These are phyloP conservation scores for Acipenser transmontanus DNA, from an alignment of 2,797 vertebrate species.

Conservation along the genomic window DNA sequence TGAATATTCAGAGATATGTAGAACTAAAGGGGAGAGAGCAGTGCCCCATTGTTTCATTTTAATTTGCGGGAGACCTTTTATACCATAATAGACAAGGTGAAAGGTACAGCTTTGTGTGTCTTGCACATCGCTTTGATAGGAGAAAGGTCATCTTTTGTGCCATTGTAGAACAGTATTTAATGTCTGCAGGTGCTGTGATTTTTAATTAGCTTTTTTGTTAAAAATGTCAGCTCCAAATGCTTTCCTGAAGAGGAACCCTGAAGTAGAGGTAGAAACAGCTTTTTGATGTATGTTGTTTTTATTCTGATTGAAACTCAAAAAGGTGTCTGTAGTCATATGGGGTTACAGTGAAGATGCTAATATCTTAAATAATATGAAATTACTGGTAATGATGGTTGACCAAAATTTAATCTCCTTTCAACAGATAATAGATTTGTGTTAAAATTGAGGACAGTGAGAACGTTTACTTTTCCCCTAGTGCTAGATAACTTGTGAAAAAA, in stretches of 20 bases:
- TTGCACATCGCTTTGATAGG: too few species aligned
- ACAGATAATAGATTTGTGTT: too few species aligned
- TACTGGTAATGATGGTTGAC: too few species aligned
- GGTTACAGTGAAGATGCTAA: not conserved
- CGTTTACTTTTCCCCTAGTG: too few species aligned
- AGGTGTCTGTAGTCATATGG: not conserved
- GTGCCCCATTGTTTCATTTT: not conserved
- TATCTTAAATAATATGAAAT: not conserved
- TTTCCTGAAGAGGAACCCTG: too few species aligned
- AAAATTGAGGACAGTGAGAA: too few species aligned
- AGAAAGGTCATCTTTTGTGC: not conserved
- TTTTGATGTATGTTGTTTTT: not conserved
- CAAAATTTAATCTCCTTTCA: too few species aligned
- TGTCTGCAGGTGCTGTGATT: not conserved
- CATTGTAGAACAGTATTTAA: conserved; percentile 4
- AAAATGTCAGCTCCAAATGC: conserved; percentile 21
- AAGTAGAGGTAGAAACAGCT: not conserved
- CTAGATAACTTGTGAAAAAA: too few species aligned
- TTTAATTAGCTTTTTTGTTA: conserved; percentile 6
- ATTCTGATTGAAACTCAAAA: not conserved
- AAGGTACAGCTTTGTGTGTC: too few species aligned
- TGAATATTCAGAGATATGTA: not conserved
- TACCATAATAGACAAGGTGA: conserved; percentile 6
- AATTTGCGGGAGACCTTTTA: not conserved
- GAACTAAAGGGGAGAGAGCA: not conserved